Conservation (phyloP, 2,113 vertebrate species). For the Ovis aries region ARS-UI_Ramb_v3.0 NC_056055.1:53689001-53689500, state of each 20-base stretch:
- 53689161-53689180: slow-evolving; percentile 32
- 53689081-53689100: slow-evolving; percentile 55
- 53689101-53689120: slow-evolving; percentile 29
- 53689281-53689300: neutral
- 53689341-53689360: neutral
- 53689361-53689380: neutral
- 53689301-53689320: neutral
- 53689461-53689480: neutral
- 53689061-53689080: slow-evolving; percentile 52
- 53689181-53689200: slow-evolving; percentile 32
- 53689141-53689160: slow-evolving; percentile 26
- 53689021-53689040: slow-evolving; percentile 30
- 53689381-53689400: neutral
- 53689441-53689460: neutral
- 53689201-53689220: neutral
- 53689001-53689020: slow-evolving; percentile 32
- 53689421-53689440: neutral
- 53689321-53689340: neutral
- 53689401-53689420: neutral
- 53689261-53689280: neutral
- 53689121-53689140: slow-evolving; percentile 10
- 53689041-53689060: neutral
- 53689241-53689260: neutral
- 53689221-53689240: neutral
- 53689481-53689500: neutral